These are phyloP conservation scores for Augochlorella aurata DNA, from an alignment of 2,888 invertebrate genomes.

Conservation along the genomic window DNA sequence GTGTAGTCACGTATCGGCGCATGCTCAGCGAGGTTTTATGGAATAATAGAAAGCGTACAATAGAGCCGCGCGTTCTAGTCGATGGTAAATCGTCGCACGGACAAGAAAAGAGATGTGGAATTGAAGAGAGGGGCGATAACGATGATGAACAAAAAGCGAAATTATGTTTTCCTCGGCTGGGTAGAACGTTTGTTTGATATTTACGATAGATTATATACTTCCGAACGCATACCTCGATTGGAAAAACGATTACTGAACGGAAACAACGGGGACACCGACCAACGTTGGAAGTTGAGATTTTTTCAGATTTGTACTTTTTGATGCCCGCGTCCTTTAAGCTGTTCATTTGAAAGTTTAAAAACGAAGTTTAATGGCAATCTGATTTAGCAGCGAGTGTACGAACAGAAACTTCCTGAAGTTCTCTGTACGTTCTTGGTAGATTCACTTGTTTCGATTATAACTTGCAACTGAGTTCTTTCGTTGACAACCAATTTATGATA, in stretches of 20 bases:
- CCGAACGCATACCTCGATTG: constrained; percentile 51
- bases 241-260: constrained; percentile 58
- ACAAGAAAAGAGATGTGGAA: constrained; percentile 4
- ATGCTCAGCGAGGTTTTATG: not conserved
- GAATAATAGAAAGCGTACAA: not conserved
- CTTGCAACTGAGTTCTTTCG: not conserved
- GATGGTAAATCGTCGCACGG: constrained; percentile 6
- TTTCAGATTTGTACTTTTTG: not conserved
- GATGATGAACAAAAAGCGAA: constrained; percentile 16
- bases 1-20: not conserved
- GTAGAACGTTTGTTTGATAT: constrained; percentile 28
- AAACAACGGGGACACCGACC: constrained; percentile 56
- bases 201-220: constrained; percentile 45
- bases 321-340: not conserved
- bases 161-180: constrained; percentile 17
- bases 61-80: not conserved
- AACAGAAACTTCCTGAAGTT: not conserved
- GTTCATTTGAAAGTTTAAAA: not conserved
- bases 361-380: not conserved
- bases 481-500: too few relatives aligned
- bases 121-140: constrained; percentile 29
- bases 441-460: not conserved
- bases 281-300: constrained; percentile 23
- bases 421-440: not conserved
- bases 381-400: not conserved